Evolutionary conservation across 2,113 vertebrate genomes (phyloP), one percentile per base, ranked within the genome.

Genomic region (Terrapene triunguis): DNA sequence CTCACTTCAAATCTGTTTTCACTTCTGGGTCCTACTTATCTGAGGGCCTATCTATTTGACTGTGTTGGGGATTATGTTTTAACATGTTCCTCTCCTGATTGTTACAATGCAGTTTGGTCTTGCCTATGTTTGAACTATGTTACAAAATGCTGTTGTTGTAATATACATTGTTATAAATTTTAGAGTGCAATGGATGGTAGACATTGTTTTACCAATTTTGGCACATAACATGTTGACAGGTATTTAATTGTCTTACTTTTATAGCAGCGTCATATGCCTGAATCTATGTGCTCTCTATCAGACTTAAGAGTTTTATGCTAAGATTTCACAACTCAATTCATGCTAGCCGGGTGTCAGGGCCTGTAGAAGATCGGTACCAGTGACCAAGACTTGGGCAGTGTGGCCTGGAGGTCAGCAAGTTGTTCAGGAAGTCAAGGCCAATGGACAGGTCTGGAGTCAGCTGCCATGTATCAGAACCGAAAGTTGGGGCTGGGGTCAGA

Each of bases 111-210:
- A 38, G n/a, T 72, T n/a, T 72, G 65, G 35, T 72, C 19, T 38
- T 72, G 65, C 65, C 17, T 72, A 10, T 72, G 65, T 72, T 72
- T 72, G 65, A 72, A 72, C 35, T 19, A 72, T 38, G 16, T 16
- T 22, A 72, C 65, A 72, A 72, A 38, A 72, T 72, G n/a, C 19
- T 11, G 19, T 72, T 3, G 1, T 21, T 88, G 48, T 10, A 62
- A 2, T 55, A 8, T 74, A 29, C 0, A 1, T 91, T 19, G 11
- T 19, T 55, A 1, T 55, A 14, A 0, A 1, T 5, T 57, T 2
- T 54, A 51, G 35, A 3, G 1, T 88, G 25, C n/a, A 69, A 3
- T 59, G 69, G 55, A 9, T 32, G 78, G 48, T 54, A 92, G 44
- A 21, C 0, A 1, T 48, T 22, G 59, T 38, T 69, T 72, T 72